phyloP scores from a whole-genome alignment of 2,888 invertebrate genomes.

The Diploptera punctata region DNA sequence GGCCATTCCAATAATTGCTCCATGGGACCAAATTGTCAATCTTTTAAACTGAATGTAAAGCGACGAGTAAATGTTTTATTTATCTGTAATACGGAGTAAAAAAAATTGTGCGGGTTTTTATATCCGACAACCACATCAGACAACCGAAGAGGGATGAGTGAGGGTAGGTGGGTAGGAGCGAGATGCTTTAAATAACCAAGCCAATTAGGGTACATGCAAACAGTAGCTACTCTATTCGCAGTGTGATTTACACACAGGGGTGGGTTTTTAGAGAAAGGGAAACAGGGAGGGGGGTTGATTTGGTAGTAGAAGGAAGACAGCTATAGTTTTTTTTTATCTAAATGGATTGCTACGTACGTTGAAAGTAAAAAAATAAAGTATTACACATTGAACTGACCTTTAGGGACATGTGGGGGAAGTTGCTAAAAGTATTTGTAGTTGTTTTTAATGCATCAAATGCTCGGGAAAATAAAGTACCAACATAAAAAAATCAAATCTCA shows the following conservation, averaged over 20 bases:
- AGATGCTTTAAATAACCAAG: slow-evolving; percentile 20
- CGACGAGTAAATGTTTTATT: slow-evolving; percentile 12
- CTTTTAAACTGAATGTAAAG: neutral
- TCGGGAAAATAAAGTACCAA: too few relatives aligned
- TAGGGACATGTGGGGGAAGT: neutral
- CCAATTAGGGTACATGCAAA: slow-evolving; percentile 27
- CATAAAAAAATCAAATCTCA: too few relatives aligned
- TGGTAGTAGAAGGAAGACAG: too few relatives aligned
- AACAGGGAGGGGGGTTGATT: too few relatives aligned
- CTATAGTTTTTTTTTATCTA: too few relatives aligned
- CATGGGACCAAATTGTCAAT: too few relatives aligned
- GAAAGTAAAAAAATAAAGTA: slow-evolving; percentile 3
- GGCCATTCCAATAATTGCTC: too few relatives aligned
- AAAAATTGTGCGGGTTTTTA: neutral
- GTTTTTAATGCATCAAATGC: too few relatives aligned
- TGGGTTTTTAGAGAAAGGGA: neutral
- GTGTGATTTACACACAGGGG: slow-evolving; percentile 24
- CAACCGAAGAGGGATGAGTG: neutral
- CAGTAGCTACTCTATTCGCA: slow-evolving; percentile 19
- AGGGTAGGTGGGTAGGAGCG: neutral
- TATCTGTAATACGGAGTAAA: neutral
- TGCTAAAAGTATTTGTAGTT: too few relatives aligned
- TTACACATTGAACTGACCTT: neutral
- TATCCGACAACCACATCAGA: slow-evolving; percentile 2
- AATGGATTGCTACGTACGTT: neutral